Base-by-base conservation (phyloP, 2,888 invertebrate species). In the Apotomis turbidana region DNA sequence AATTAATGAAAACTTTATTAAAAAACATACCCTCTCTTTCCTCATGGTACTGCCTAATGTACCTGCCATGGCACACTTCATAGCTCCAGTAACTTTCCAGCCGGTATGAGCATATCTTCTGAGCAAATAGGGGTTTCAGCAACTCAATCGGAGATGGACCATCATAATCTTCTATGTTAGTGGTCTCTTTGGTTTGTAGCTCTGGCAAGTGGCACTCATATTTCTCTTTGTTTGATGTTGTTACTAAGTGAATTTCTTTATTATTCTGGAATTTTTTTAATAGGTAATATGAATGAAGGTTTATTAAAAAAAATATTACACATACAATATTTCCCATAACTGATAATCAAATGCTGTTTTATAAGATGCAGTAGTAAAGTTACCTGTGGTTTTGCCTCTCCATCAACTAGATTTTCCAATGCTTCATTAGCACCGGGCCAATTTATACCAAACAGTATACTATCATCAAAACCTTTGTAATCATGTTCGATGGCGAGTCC, bases 71-170 rank as follows among this genome's bases (percentile, higher is more conserved):
- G 81, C 99, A 99, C 46, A 99, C 95, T 89, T 99, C 98, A 86
- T 99, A 99, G 0, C 98, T 98, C 99, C 99, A 99, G 84, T 98
- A 99, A 3, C 96, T 96, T 85, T 98, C 98, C 64, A 98, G 90
- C 76, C 97, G 94, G 82, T 97, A 98, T 0, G 98, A 97, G 83
- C 98, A 99, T 63, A 96, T 95, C 77, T 96, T 95, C 79, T 97
- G 96, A 1, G 94, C 90, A 85, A 98, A 97, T 71, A 98, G 88
- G 0, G 97, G 96, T 73, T 95, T 94, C 61, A 99, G 87, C 15
- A 98, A 89, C 80, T 97, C 96, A 60, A 98, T 90, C 0, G 98
- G 97, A 76, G 96, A 96, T 61, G 96, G 96, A 1, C 97, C 97
- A 66, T 93, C 94, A 82, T 97, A 96, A 10, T 94, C 93, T 66